A percentile compares a stretch with the other conserved stretches of the same genome.
Evolutionary conservation across 2,113 vertebrate species (phyloP).

Genomic region (Heterotilapia buettikoferi): DNA sequence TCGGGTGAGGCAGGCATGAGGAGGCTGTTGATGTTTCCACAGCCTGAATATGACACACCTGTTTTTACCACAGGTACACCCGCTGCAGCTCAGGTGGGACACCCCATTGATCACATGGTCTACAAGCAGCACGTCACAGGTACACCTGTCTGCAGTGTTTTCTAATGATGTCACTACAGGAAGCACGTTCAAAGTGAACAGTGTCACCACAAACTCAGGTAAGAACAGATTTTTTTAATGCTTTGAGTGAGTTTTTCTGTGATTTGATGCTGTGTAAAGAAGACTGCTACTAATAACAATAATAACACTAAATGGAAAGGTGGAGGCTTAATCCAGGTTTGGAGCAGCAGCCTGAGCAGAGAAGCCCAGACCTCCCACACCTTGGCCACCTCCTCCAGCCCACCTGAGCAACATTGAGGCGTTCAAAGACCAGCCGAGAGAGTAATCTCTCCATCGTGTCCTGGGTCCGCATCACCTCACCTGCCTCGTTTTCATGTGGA

Average conservation of each 20-base stretch:
- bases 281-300: background rate
- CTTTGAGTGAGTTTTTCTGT: background rate
- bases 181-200: background rate
- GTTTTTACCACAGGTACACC: background rate
- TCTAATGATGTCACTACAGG: fast-evolving
- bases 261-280: background rate
- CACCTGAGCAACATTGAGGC: background rate
- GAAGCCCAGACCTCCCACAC: background rate
- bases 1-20: background rate
- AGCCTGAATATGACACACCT: background rate
- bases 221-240: background rate
- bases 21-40: background rate
- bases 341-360: background rate
- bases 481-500: background rate
- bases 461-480: background rate
- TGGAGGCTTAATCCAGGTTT: background rate
- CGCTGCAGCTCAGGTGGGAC: background rate
- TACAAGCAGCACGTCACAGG: background rate
- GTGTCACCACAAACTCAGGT: background rate
- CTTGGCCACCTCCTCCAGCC: background rate
- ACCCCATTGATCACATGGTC: background rate
- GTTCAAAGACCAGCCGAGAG: background rate
- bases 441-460: background rate
- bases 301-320: background rate
- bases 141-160: background rate